Evolutionary conservation across 2,888 invertebrate genomes (phyloP), one percentile per base, ranked within the genome.

Genomic region (Pachliopta kotzebuea): DNA sequence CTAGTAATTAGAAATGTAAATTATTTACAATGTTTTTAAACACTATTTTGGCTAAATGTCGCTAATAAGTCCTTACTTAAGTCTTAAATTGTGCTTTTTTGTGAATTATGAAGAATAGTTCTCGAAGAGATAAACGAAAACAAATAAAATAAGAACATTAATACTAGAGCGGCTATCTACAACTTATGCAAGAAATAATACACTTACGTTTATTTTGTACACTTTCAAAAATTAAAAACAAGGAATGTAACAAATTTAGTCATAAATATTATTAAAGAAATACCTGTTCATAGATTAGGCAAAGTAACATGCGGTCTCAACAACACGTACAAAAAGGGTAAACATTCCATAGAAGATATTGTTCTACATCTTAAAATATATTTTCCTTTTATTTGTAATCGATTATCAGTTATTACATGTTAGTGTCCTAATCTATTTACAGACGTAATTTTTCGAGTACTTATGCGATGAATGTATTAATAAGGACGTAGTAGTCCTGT

Each of bases 21-120:
- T 70, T 90, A 90, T 91, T 75, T 91, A 90, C 90, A 91, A 85
- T 85, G 83, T 78, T 73, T 79, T 84, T 80, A 84, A 52, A 80
- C 73, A 78, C 88, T 90, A 90, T 88, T 91, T 91, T 91, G 90
- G 90, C 90, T 91, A 91, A 88, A 88, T 81, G 85, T 89, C 82
- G 80, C 89, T 90, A 88, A 78, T 87, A 87, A 88, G 78, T 79
- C 76, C 85, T 88, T 89, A 26, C 26, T 26, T 26, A n/a, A 90
- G 55, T 70, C 79, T 87, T 86, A 81, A 76, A 83, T 90, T 89
- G 90, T 91, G 90, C 90, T 88, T 77, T n/a, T 89, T 81, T 74
- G 83, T 87, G 85, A 79, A 75, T 77, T 71, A 70, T 76, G 70
- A 72, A 71, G 76, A 74, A 74, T 54, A 56, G 52, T 53, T 45